phyloP scores from a whole-genome alignment of 2,113 vertebrate species.

The Nothoprocta pentlandii region DNA sequence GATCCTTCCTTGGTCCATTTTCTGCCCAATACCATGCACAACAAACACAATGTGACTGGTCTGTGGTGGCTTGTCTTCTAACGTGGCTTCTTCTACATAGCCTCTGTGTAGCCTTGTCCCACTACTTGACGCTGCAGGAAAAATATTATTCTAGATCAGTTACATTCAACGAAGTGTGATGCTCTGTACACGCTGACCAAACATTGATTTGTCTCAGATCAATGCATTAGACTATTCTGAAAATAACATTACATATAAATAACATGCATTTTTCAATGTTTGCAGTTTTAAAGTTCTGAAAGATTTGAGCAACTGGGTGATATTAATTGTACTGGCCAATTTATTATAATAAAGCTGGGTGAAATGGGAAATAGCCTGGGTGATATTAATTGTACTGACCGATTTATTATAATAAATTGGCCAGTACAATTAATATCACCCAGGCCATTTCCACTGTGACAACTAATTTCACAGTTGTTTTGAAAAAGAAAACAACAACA shows the following conservation, averaged over 20 bases:
- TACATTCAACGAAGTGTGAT: background rate
- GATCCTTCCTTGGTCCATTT: conserved; percentile 99
- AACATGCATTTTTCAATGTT: background rate
- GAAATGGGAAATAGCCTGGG: background rate
- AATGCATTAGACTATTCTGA: background rate
- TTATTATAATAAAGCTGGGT: background rate
- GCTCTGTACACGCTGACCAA: background rate
- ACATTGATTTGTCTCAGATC: background rate
- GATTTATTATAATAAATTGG: background rate
- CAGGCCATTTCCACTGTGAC: background rate
- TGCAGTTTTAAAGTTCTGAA: background rate
- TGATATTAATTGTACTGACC: background rate
- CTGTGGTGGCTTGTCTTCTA: conserved; percentile 93
- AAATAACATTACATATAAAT: background rate
- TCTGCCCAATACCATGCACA: conserved; percentile 98
- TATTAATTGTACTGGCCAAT: too few species aligned
- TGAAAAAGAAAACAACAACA: background rate
- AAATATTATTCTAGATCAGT: conserved; percentile 39
- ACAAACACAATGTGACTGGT: conserved; percentile 97
- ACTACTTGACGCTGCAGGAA: conserved; percentile 92
- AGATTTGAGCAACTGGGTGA: background rate
- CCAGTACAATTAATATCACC: background rate
- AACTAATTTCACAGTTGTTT: background rate
- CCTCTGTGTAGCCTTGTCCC: conserved; percentile 96
- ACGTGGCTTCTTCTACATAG: conserved; percentile 94